phyloP scores from a whole-genome alignment of 2,797 vertebrate species.

The Chloroceryle amazona region DNA sequence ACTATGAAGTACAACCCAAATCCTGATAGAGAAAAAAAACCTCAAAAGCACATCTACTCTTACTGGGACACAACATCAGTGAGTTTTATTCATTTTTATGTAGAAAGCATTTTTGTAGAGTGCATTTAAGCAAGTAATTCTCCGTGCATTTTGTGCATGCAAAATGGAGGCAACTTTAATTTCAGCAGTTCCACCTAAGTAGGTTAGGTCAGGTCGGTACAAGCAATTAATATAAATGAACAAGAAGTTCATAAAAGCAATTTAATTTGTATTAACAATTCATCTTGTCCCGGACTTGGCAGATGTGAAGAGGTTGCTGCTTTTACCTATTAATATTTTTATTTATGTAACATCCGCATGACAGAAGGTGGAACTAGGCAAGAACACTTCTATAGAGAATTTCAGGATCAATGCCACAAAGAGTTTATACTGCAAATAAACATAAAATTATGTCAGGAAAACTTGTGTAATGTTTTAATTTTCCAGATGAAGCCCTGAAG shows the following conservation, averaged over 20 bases:
- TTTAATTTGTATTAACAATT: slow-evolving; percentile 61
- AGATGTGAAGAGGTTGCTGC: not conserved
- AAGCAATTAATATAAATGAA: slow-evolving; percentile 69
- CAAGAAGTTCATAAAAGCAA: slow-evolving; percentile 64
- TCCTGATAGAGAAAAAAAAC: not conserved
- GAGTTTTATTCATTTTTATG: not conserved
- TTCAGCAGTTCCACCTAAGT: slow-evolving; percentile 36
- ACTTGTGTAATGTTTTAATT: not conserved
- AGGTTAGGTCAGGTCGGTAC: slow-evolving; percentile 49
- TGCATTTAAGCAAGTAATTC: not conserved
- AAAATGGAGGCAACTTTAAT: slow-evolving; percentile 29
- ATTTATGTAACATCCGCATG: not conserved
- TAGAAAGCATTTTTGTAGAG: not conserved
- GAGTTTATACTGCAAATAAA: not conserved
- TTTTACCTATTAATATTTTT: not conserved
- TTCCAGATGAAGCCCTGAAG: not conserved
- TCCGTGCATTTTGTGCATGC: not conserved
- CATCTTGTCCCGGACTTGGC: not conserved
- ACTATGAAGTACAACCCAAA: not conserved
- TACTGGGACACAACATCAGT: not conserved
- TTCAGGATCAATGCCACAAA: not conserved
- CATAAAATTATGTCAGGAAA: not conserved
- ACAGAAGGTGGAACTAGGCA: not conserved
- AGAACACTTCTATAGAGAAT: not conserved
- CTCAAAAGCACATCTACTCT: not conserved